Percentiles rank a stretch among this genome's conserved stretches.
These are phyloP conservation scores for Bufotes viridis DNA, from an alignment of 2,797 vertebrate species.

Conservation along the genomic window DNA sequence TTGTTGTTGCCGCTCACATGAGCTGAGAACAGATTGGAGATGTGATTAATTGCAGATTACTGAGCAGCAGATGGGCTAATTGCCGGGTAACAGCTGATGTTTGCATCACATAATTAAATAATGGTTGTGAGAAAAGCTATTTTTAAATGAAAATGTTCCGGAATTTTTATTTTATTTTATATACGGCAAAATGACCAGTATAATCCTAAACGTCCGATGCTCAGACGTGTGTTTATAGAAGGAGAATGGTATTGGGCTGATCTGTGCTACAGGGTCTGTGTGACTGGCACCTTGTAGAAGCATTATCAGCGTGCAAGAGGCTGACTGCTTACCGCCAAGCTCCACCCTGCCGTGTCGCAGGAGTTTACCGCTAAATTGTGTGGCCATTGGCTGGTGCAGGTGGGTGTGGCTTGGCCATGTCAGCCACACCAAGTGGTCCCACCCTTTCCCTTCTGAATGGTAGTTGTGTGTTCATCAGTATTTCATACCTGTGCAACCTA, in stretches of 20 bases:
- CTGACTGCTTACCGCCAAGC: too few relatives aligned
- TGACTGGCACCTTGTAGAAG: too few relatives aligned
- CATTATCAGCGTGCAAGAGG: too few relatives aligned
- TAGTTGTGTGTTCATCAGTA: too few relatives aligned
- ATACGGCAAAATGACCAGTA: not conserved
- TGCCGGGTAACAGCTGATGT: slow-evolving; percentile 27
- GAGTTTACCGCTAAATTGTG: too few relatives aligned
- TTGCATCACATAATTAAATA: slow-evolving; percentile 35
- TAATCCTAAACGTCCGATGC: not conserved
- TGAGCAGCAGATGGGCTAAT: slow-evolving; percentile 33
- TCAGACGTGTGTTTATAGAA: not conserved
- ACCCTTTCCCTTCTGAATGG: too few relatives aligned
- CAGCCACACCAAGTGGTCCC: too few relatives aligned
- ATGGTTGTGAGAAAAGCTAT: slow-evolving; percentile 8
- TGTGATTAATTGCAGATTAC: slow-evolving; percentile 25
- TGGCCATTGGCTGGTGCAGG: too few relatives aligned
- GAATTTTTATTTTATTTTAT: not conserved
- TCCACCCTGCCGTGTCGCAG: too few relatives aligned
- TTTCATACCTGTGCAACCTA: too few relatives aligned
- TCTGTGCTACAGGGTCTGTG: too few relatives aligned
- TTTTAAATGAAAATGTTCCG: not conserved
- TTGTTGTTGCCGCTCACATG: not conserved
- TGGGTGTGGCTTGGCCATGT: too few relatives aligned
- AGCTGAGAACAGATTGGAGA: slow-evolving; percentile 27
- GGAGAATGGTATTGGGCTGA: not conserved